A percentile compares a stretch with the other conserved stretches of the same genome.
Conservation (phyloP, 2,113 vertebrate genomes). For the Misgurnus anguillicaudatus region DNA sequence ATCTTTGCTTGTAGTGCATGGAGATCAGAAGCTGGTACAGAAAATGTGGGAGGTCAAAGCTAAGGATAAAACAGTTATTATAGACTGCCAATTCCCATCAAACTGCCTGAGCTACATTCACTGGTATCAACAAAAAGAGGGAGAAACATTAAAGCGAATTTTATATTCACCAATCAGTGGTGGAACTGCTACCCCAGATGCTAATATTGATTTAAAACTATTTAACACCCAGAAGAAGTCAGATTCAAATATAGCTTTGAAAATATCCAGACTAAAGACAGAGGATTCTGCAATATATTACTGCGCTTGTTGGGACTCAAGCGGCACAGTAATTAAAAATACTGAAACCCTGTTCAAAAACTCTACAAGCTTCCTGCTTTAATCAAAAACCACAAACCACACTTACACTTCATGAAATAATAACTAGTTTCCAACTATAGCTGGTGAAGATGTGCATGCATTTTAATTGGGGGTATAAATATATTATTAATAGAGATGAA, state of each 20-base stretch:
- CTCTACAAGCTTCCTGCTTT: neutral
- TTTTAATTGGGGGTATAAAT: too few species aligned
- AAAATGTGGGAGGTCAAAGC: neutral
- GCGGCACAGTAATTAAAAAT: constrained; percentile 24
- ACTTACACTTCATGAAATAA: neutral
- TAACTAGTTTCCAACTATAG: too few species aligned
- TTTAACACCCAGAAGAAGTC: neutral
- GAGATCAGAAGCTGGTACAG: neutral
- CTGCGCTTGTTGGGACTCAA: constrained; percentile 39
- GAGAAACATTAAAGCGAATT: constrained; percentile 21
- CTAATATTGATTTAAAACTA: neutral
- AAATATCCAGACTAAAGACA: neutral
- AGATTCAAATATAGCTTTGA: neutral
- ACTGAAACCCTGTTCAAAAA: constrained; percentile 36
- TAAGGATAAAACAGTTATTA: neutral
- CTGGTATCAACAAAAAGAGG: constrained; percentile 41
- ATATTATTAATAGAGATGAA: too few species aligned
- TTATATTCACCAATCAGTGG: neutral
- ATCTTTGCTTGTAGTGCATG: neutral
- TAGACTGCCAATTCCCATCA: neutral
- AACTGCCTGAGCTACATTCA: neutral
- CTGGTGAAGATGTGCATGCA: too few species aligned
- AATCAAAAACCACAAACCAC: neutral
- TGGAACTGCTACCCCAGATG: too few species aligned
- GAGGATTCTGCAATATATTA: constrained; percentile 38